Base-by-base conservation (phyloP, 2,797 vertebrate genomes). In the Xyrichtys novacula region DNA sequence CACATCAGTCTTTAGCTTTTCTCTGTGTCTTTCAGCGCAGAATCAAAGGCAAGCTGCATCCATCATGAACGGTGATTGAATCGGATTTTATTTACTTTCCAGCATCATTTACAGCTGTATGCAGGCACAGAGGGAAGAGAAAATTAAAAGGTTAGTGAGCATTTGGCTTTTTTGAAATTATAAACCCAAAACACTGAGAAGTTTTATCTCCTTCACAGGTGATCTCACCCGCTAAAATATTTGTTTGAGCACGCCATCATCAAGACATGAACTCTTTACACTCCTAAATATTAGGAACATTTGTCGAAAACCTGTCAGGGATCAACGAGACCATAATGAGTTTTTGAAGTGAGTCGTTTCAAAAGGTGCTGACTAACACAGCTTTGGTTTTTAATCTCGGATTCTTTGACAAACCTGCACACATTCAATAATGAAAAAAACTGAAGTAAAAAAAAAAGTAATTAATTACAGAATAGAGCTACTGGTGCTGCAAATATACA, bases 251-350 rank as follows among this genome's bases (percentile, higher is more conserved):
- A 80, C 76, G 60, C 77, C 76, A 54, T 16, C n/a, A 57, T 74
- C 72, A 39, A 72, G 55, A 84, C 65, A 83, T 31, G 6, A 60
- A 75, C 46, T 29, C 20, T 76, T 78, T 62, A 73, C 58, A 83
- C 68, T 90, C 91, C 90, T 91, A 92, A 91, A 91, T 91, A 91
- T 91, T 89, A 91, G 90, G 90, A 91, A 91, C 79, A 60, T 75
- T 61, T 61, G 53, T 14, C 36, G 10, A 74, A n/a, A 87, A 73
- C 15, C 15, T 47, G 14, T 64, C 23, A 19, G 54, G 1, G 47
- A 14, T 19, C 47, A 29, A 11, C 44, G 17, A 15, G 5, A 49
- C 1, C 31, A 55, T 56, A 2, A 53, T 25, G 17, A 31, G n/a
- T 25, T 23, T 6, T 3, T 54, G 58, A 50, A 76, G 58, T 56